Evolutionary conservation across 2,797 vertebrate species (phyloP).

Genomic region (Rhabdophis nuchalis): DNA sequence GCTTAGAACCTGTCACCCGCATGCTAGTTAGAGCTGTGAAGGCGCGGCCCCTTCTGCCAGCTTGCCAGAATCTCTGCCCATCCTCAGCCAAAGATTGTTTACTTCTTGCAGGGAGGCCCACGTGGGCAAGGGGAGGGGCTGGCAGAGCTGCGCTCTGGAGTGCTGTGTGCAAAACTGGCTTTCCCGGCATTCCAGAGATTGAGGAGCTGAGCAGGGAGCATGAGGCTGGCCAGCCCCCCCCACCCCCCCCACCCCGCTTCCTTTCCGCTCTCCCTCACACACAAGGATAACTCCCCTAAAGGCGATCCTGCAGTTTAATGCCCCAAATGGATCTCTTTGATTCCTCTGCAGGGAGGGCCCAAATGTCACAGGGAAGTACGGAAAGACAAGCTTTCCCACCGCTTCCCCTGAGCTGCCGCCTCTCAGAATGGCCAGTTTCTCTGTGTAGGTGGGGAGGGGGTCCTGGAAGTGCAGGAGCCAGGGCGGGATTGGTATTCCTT

Average conservation of each 20-base stretch:
- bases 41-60: background rate
- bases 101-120: conserved; percentile 34
- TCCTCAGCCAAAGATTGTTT: conserved; percentile 28
- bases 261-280: background rate
- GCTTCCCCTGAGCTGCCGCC: too few relatives aligned
- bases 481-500: background rate
- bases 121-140: conserved; percentile 7
- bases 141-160: background rate
- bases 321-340: background rate
- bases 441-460: background rate
- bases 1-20: rapidly evolving
- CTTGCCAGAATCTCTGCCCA: background rate
- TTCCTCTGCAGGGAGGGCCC: background rate
- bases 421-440: background rate
- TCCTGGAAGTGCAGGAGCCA: background rate
- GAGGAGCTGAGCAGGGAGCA: background rate
- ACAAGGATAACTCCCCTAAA: background rate
- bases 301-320: background rate
- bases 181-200: background rate
- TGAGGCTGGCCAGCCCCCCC: rapidly evolving
- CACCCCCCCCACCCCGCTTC: rapidly evolving
- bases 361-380: too few relatives aligned
- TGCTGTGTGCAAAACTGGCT: background rate
- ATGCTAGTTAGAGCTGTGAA: background rate
- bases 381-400: background rate